These are phyloP conservation scores for Brenthis ino DNA, from an alignment of 2,888 invertebrate genomes.

Conservation along the genomic window DNA sequence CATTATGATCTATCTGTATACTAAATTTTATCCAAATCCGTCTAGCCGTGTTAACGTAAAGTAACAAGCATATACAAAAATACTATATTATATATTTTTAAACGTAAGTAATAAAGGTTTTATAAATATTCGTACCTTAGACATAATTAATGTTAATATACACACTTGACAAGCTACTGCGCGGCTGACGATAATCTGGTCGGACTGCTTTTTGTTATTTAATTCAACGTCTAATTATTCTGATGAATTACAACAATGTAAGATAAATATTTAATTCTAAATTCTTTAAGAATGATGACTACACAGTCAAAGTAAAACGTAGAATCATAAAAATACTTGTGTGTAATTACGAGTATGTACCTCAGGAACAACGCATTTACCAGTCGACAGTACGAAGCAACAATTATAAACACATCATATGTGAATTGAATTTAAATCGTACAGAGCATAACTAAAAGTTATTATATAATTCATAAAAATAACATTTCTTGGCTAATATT, in stretches of 20 bases:
- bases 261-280: constrained; percentile 3
- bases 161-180: background rate
- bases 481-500: background rate
- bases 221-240: constrained; percentile 7
- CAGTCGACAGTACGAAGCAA: constrained; percentile 12
- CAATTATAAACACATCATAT: constrained; percentile 23
- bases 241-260: background rate
- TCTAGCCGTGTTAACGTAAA: too few species aligned
- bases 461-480: constrained; percentile 18
- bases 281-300: constrained; percentile 8
- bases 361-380: constrained; percentile 13
- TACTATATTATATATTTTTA: too few species aligned
- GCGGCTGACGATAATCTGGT: background rate
- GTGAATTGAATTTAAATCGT: constrained; percentile 26
- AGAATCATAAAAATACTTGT: constrained; percentile 12
- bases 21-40: too few species aligned
- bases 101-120: background rate
- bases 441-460: constrained; percentile 9
- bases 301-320: constrained; percentile 4
- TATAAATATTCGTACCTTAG: background rate
- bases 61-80: too few species aligned
- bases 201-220: background rate
- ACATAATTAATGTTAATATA: constrained; percentile 1
- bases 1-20: too few species aligned
- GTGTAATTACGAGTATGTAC: constrained; percentile 15